Evolutionary conservation across 2,797 vertebrate species (phyloP), one percentile per base, ranked within the genome.

Genomic region (Sarcophilus harrisii): DNA sequence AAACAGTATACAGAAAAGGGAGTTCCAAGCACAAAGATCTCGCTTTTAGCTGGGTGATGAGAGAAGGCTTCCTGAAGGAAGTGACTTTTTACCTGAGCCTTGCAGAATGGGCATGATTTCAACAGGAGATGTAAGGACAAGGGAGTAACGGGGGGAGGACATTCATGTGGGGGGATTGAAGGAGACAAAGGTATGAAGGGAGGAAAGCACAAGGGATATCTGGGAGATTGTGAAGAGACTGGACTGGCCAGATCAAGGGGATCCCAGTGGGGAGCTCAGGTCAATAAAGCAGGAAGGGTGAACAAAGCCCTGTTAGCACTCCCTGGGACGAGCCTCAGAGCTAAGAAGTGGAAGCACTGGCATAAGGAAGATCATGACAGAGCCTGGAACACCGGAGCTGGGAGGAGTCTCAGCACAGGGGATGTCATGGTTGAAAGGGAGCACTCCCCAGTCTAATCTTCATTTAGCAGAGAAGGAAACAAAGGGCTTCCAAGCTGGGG

Each of bases 401-500:
- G 73, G 38, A 81, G n/a, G 73, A n/a, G 0, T 1, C 14, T n/a
- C 38, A 38, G 32, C 18, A 73, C 66, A 73, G n/a, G n/a, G 32
- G 27, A 59, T 59, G 58, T 29, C 58, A 59, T 0, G 27, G 28
- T 8, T 32, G 5, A 30, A 29, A 62, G n/a, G 5, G 38, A 28
- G n/a, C 21, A 38, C 62, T 16, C 38, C n/a, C 32, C 24, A 24
- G 18, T 81, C n/a, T 21, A 45, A 32, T 57, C 18, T 12, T 10
- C 52, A 28, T 90, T 94, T 92, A 66, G 90, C 5, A 91, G 95
- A 58, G 21, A 58, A 96, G 94, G 30, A 94, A 92, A 92, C 9
- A 21, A 62, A 91, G 91, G 1, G 9, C 90, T 95, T 32, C 38
- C 1, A 9, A 58, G 62, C 60, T 94, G 92, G n/a, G 30, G 55